Evolutionary conservation across 2,113 vertebrate species (phyloP).

Genomic region (Podocnemis expansa): DNA sequence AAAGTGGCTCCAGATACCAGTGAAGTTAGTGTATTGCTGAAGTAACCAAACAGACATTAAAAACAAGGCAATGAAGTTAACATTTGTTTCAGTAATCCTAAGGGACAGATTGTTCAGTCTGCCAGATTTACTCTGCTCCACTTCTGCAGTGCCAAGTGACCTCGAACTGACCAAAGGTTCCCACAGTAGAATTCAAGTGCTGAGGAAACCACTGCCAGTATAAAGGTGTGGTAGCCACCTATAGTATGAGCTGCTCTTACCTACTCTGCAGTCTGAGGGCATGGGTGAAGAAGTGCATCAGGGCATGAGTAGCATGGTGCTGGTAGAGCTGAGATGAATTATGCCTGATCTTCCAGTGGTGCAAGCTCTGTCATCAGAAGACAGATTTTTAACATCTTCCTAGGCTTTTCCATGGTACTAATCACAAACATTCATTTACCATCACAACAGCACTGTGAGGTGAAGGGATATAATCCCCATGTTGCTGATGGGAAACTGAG

Average conservation of each 20-base stretch:
- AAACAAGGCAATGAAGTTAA: slow-evolving; percentile 41
- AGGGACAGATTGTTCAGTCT: slow-evolving; percentile 20
- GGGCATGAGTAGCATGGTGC: not conserved
- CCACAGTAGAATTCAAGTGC: not conserved
- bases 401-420: not conserved
- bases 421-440: not conserved
- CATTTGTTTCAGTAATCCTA: slow-evolving; percentile 51
- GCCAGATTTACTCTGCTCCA: slow-evolving; percentile 42
- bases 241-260: not conserved
- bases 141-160: not conserved
- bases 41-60: slow-evolving; percentile 15
- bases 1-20: slow-evolving; percentile 49
- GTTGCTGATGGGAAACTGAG: not conserved
- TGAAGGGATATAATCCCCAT: not conserved
- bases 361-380: not conserved
- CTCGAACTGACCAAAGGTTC: not conserved
- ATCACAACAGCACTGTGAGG: not conserved
- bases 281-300: not conserved
- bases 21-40: not conserved
- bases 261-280: not conserved
- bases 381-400: not conserved
- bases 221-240: accelerated
- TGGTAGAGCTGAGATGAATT: not conserved
- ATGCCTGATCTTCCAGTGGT: not conserved
- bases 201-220: slow-evolving; percentile 8